Evolutionary conservation across 2,888 invertebrate species (phyloP).

Genomic region (Cerceris ruficornis): DNA sequence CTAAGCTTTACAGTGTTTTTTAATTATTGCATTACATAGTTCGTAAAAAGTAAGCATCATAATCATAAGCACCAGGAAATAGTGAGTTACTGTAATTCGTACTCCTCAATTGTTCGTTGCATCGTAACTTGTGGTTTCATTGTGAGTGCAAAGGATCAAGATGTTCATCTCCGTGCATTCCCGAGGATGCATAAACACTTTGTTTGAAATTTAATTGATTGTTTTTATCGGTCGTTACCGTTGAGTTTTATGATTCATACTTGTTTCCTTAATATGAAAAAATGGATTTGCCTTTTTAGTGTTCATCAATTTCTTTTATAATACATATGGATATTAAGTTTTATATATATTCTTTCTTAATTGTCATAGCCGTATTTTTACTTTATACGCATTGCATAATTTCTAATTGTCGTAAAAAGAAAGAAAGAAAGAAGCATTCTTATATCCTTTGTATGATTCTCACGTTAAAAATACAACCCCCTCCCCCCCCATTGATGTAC

Average conservation of each 20-base stretch:
- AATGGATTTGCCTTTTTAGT: no score
- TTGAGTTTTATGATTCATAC: not conserved
- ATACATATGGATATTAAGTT: no score
- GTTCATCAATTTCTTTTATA: no score
- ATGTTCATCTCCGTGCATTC: not conserved
- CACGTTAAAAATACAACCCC: not conserved
- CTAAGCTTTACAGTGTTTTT: not conserved
- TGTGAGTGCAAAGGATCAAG: constrained; percentile 36
- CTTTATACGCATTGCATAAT: not conserved
- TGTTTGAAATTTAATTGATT: not conserved
- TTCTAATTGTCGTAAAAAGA: not conserved
- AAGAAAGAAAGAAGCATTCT: no score
- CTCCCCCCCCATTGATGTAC: not conserved
- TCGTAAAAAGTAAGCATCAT: constrained; percentile 1
- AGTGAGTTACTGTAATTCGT: constrained; percentile 16
- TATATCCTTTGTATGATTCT: not conserved
- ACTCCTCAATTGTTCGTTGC: constrained; percentile 9
- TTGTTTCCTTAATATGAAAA: no score
- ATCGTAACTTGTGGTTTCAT: constrained; percentile 3
- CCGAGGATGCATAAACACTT: not conserved
- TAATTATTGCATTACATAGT: constrained; percentile 12
- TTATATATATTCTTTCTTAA: no score
- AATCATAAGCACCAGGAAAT: constrained; percentile 15
- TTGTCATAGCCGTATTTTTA: no score
- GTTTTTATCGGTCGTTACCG: constrained; percentile 9